Evolutionary conservation across 2,888 invertebrate species (phyloP).

Genomic region (Lochmaea capreae): DNA sequence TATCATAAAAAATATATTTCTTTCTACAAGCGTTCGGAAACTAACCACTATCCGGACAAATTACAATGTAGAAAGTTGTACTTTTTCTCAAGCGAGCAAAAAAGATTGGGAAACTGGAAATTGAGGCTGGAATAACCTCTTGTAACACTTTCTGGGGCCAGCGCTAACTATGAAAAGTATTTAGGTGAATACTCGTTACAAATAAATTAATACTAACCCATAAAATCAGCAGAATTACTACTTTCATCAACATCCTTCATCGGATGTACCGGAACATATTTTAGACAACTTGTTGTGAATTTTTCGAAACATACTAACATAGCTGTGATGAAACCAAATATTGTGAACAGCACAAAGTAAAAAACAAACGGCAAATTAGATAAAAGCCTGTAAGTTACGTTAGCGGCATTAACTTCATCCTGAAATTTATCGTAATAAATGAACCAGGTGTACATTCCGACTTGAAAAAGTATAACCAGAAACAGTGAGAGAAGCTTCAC

Average conservation of each 20-base stretch:
- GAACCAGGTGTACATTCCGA: slow-evolving; percentile 50
- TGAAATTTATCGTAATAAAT: slow-evolving; percentile 54
- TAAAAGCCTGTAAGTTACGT: slow-evolving; percentile 55
- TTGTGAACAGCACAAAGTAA: slow-evolving; percentile 55
- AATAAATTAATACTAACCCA: slow-evolving; percentile 47
- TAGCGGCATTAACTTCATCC: slow-evolving; percentile 52
- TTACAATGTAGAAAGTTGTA: too few species aligned
- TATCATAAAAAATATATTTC: background rate
- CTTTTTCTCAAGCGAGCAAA: too few species aligned
- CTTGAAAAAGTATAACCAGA: slow-evolving; percentile 50
- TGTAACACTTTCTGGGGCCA: too few species aligned
- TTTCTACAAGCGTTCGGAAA: background rate
- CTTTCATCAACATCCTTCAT: slow-evolving; percentile 58
- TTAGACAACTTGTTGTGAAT: slow-evolving; percentile 55
- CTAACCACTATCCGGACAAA: background rate
- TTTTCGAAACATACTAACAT: slow-evolving; percentile 63
- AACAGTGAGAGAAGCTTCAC: slow-evolving; percentile 49
- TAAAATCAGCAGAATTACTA: slow-evolving; percentile 56
- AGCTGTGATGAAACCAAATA: slow-evolving; percentile 53
- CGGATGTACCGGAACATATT: slow-evolving; percentile 60
- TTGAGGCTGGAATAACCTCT: too few species aligned
- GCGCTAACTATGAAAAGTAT: too few species aligned
- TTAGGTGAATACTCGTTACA: too few species aligned
- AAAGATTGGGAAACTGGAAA: too few species aligned
- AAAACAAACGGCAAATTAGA: slow-evolving; percentile 58